Percentiles rank a stretch among this genome's conserved stretches.
These are phyloP conservation scores for Anoplolepis gracilipes DNA, from an alignment of 1,140 invertebrate genomes.

Conservation along the genomic window DNA sequence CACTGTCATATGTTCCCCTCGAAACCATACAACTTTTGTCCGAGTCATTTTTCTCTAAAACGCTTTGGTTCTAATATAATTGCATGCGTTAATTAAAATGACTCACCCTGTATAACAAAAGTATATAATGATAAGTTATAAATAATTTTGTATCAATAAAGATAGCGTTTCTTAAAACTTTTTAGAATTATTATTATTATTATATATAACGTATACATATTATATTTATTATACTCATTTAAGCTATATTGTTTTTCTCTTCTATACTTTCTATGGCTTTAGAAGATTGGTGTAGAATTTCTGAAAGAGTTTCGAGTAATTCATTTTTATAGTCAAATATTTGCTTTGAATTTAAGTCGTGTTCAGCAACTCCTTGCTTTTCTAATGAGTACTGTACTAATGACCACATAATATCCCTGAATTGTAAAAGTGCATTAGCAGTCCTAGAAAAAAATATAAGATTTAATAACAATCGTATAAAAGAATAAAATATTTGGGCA, in stretches of 20 bases:
- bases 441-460: slow-evolving; percentile 78
- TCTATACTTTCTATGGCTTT: neutral
- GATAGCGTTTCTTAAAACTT: neutral
- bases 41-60: no score
- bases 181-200: neutral
- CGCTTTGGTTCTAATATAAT: no score
- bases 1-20: no score
- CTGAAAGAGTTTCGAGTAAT: slow-evolving; percentile 27
- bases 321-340: slow-evolving; percentile 15
- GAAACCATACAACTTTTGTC: no score
- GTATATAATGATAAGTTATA: neutral
- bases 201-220: slow-evolving; percentile 2
- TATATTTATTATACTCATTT: neutral
- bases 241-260: neutral
- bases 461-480: slow-evolving; percentile 77
- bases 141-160: neutral
- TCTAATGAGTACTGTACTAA: slow-evolving; percentile 86
- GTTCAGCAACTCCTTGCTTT: slow-evolving; percentile 73
- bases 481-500: slow-evolving; percentile 65
- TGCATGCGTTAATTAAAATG: no score
- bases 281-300: neutral
- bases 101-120: no score
- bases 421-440: slow-evolving; percentile 82
- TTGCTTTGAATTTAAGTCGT: neutral
- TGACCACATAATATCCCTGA: slow-evolving; percentile 85